phyloP scores from a whole-genome alignment of 2,797 vertebrate species.

The Myotis findleyi region DNA sequence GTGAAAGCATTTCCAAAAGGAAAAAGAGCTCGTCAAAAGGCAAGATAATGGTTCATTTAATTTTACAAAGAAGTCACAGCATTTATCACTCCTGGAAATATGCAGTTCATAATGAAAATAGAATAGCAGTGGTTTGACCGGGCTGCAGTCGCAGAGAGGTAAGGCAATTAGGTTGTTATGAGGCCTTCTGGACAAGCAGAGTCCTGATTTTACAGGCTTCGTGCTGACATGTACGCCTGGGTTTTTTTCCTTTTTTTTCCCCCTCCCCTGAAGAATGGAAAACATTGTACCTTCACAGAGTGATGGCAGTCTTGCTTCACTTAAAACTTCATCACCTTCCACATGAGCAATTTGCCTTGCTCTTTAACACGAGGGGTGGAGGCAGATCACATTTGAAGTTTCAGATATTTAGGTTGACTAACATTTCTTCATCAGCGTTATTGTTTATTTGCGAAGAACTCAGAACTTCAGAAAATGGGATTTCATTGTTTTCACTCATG shows the following conservation, averaged over 20 bases:
- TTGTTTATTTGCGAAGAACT: constrained; percentile 28
- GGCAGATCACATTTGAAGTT: neutral
- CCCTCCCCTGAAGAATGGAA: constrained; percentile 57
- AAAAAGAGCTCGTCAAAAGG: constrained; percentile 30
- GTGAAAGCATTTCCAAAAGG: constrained; percentile 38
- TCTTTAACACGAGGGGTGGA: constrained; percentile 34
- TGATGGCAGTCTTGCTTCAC: constrained; percentile 63
- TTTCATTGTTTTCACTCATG: constrained; percentile 8
- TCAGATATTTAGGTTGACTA: neutral
- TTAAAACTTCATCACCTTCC: constrained; percentile 16
- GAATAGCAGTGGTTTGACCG: neutral
- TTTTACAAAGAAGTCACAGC: constrained; percentile 63
- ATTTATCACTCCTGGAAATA: constrained; percentile 60
- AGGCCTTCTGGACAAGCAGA: constrained; percentile 62
- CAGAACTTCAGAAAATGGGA: neutral
- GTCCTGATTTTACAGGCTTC: constrained; percentile 66
- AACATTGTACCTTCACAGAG: constrained; percentile 63
- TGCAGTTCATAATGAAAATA: constrained; percentile 12
- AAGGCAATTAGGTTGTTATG: constrained; percentile 53
- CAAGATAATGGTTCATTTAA: constrained; percentile 54
- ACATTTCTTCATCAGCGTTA: neutral
- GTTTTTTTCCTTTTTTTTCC: neutral
- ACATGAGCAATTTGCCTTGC: neutral
- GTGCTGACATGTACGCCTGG: constrained; percentile 47
- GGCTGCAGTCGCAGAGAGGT: constrained; percentile 9